Evolutionary conservation across 2,113 vertebrate species (phyloP), one percentile per base, ranked within the genome.

Genomic region (Aptenodytes patagonicus): DNA sequence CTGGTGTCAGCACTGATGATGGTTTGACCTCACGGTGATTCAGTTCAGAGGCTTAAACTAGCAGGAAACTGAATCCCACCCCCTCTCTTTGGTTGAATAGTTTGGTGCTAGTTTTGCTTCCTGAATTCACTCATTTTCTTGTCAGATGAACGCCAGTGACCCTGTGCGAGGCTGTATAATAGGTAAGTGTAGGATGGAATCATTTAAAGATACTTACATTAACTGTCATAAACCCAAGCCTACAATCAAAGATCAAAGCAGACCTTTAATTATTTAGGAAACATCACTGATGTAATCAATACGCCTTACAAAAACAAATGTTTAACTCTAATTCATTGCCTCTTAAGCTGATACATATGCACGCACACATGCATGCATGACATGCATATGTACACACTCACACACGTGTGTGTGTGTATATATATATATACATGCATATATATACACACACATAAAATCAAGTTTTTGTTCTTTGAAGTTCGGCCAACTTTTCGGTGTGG

Each of bases 231-330:
- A 91, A 69, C 60, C 77, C 83, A 93, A 92, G 77, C 93, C 96
- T 93, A 65, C 89, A 88, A 93, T 96, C 93, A 92, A 68, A 95
- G 93, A 94, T 97, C 94, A 97, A 96, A 94, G 93, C 58, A 77
- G 87, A 84, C 54, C 70, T 89, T 96, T 94, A 89, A 94, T 97
- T 96, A 94, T 93, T 97, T 94, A 95, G 91, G 87, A 95, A 95
- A 80, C 91, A 91, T 68, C 82, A 73, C 88, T 95, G 95, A 91
- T 96, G 92, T 91, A 97, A 95, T 96, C 95, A 86, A 96, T 95
- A n/a, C 1, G 7, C 36, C 83, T 95, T 93, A 83, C 92, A 83
- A 83, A 93, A 94, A 64, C 90, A 91, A 91, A 81, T 86, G 24
- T 82, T 94, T 92, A 60, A 60, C 52, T 95, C 52, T 81, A 73